Base-by-base conservation (phyloP, 2,797 vertebrate species). In the Pipistrellus pipistrellus region DNA sequence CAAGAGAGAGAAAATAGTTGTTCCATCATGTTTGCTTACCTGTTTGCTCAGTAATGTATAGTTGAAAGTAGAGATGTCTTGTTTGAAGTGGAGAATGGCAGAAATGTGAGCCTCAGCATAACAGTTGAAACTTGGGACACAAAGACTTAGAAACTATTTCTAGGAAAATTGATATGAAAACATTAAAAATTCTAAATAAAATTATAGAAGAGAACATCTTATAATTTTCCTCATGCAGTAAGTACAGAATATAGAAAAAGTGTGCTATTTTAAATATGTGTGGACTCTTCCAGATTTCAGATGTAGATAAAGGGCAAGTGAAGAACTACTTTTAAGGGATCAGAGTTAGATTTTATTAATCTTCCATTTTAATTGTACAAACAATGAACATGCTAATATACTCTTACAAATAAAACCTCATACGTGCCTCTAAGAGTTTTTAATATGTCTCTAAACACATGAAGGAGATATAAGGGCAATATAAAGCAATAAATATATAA, bases 61-160 rank as follows among this genome's bases (percentile, higher is more conserved):
- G 17, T 77, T 78, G 27, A 55, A 93, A 92, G 64, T 48, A 57
- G 59, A 93, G 35, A 57, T 64, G 6, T 38, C 62, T 77, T 76
- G 23, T 38, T 30, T 69, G 73, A 64, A 64, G 4, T 53, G 41
- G 41, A 38, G 23, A 75, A 53, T 10, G 35, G 77, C 76, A 46
- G 68, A 77, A 77, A 8, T 35, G 23, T 23, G 38, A 30, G 1
- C 57, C 59, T 78, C 75, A 48, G 10, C 2, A 6, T 89, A 84
- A 46, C 35, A 41, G 25, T 25, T 78, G 71, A 71, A 75, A 78
- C 81, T 94, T 90, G 7, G 9, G 72, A 85, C 35, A 57, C 27
- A 68, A 88, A 78, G 17, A 18, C 35, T 84, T 90, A 64, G 69
- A 72, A 86, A 57, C 62, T 89, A 21, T 93, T 83, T 83, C 14